A percentile compares a stretch with the other conserved stretches of the same genome.
Evolutionary conservation across 2,113 vertebrate genomes (phyloP).

Genomic region (Pogona vitticeps): DNA sequence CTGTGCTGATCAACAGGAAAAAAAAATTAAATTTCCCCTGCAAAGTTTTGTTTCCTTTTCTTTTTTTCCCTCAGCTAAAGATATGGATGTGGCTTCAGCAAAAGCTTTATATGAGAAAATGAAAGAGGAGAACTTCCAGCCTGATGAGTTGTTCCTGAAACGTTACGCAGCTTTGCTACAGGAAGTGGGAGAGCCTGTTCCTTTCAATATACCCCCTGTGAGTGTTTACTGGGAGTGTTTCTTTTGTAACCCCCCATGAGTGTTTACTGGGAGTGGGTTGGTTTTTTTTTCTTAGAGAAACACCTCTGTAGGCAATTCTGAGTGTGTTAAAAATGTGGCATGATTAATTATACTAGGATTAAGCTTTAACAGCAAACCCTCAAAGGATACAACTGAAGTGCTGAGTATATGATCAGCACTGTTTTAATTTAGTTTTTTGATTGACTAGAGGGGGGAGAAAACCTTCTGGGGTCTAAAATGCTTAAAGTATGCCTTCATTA

Average conservation of each 20-base stretch:
- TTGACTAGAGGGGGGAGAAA: slow-evolving; percentile 45
- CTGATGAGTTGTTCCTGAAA: slow-evolving; percentile 85
- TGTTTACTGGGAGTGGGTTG: slow-evolving; percentile 71
- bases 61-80: slow-evolving; percentile 72
- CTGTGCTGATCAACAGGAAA: slow-evolving; percentile 2
- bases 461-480: slow-evolving; percentile 1
- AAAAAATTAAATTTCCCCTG: not conserved
- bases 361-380: slow-evolving; percentile 55
- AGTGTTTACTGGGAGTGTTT: slow-evolving; percentile 79
- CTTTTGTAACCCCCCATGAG: slow-evolving; percentile 94
- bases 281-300: slow-evolving; percentile 61
- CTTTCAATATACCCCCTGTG: slow-evolving; percentile 92
- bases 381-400: slow-evolving; percentile 54
- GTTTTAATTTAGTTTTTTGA: slow-evolving; percentile 35
- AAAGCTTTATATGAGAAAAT: slow-evolving; percentile 81
- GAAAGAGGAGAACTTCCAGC: slow-evolving; percentile 73
- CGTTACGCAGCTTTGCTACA: slow-evolving; percentile 85
- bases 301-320: slow-evolving; percentile 42
- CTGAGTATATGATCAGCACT: slow-evolving; percentile 35
- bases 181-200: slow-evolving; percentile 77
- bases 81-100: slow-evolving; percentile 82
- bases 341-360: slow-evolving; percentile 65
- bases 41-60: not conserved
- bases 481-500: slow-evolving; percentile 50
- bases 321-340: slow-evolving; percentile 47